These are phyloP conservation scores for Meteorus cinctellus DNA, from an alignment of 2,888 invertebrate genomes.

Conservation along the genomic window DNA sequence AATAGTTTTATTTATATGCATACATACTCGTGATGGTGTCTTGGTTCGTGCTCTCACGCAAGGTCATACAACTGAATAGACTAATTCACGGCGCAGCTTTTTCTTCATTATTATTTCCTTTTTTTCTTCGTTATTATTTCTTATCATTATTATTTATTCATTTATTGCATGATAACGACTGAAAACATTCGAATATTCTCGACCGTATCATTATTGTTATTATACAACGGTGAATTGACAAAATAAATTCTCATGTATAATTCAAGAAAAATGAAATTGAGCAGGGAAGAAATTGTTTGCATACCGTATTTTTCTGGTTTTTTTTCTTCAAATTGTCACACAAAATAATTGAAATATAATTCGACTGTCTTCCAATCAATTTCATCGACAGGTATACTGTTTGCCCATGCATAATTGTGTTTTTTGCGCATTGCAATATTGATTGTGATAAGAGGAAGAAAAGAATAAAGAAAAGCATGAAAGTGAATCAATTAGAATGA, in stretches of 20 bases:
- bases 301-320: neutral
- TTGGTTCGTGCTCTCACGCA: slow-evolving; percentile 37
- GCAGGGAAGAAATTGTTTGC: too few relatives aligned
- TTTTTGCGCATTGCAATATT: neutral
- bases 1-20: neutral
- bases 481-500: neutral
- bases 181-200: slow-evolving; percentile 16
- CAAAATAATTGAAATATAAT: too few relatives aligned
- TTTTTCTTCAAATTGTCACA: neutral
- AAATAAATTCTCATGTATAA: neutral
- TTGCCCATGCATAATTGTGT: neutral
- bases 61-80: slow-evolving; percentile 25
- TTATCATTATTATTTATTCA: slow-evolving; percentile 36
- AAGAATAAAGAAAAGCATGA: neutral
- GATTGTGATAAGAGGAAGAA: neutral
- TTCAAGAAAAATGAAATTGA: too few relatives aligned
- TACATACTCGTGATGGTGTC: slow-evolving; percentile 13
- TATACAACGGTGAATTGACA: slow-evolving; percentile 25
- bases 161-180: slow-evolving; percentile 38
- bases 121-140: slow-evolving; percentile 11
- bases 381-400: too few relatives aligned
- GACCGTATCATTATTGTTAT: slow-evolving; percentile 18
- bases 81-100: slow-evolving; percentile 29
- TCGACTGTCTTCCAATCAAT: too few relatives aligned
- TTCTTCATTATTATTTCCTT: slow-evolving; percentile 16